phyloP scores from a whole-genome alignment of 2,113 vertebrate genomes.

The Shinisaurus crocodilurus region DNA sequence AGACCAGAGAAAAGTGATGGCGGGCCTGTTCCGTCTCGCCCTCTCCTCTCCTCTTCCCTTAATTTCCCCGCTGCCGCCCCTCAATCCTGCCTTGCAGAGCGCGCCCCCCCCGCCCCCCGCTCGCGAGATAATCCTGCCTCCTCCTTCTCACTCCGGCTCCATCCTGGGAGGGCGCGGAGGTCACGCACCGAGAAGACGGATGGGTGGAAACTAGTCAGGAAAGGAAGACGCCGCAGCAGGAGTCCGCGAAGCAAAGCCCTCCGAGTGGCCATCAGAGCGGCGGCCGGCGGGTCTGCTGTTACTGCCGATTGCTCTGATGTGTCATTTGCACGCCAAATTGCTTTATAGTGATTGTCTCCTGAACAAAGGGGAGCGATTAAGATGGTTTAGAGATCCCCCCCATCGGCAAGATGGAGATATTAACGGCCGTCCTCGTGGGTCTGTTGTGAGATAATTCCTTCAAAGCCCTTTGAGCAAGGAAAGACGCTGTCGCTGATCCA shows the following conservation, averaged over 20 bases:
- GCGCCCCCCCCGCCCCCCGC: neutral
- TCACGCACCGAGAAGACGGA: neutral
- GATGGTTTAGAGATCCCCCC: neutral
- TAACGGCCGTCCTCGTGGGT: neutral
- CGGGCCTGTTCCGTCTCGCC: accelerated
- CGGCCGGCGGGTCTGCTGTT: too few species aligned
- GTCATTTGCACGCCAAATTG: too few species aligned
- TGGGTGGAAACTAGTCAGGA: neutral
- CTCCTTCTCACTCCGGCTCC: neutral
- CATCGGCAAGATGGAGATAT: neutral
- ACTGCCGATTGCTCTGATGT: too few species aligned
- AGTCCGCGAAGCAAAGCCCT: neutral
- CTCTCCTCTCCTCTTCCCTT: too few species aligned
- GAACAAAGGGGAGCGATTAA: neutral
- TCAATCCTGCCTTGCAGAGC: neutral
- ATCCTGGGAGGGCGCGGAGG: neutral
- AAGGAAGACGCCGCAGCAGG: neutral
- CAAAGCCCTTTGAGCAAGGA: neutral
- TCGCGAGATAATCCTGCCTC: neutral
- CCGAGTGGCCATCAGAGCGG: neutral
- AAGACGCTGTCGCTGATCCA: neutral
- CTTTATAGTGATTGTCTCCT: neutral
- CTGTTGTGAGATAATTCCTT: neutral
- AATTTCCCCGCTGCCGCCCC: neutral
- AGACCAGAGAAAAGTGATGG: too few species aligned